Percentiles rank a stretch among this genome's conserved stretches.
These are phyloP conservation scores for Xestobium rufovillosum DNA, from an alignment of 2,888 invertebrate species.

Conservation along the genomic window DNA sequence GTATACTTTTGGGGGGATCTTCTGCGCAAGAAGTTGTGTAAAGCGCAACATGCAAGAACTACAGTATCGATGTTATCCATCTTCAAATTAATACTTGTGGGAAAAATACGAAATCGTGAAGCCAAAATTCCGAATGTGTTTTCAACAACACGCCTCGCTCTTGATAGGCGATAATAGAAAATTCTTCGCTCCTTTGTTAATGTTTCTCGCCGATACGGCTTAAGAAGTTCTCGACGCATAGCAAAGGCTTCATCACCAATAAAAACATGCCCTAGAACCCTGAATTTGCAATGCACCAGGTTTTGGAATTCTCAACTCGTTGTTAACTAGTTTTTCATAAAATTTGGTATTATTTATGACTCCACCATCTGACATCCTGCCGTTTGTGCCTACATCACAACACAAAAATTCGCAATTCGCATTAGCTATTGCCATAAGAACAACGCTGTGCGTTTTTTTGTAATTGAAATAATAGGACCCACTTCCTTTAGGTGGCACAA, in stretches of 20 bases:
- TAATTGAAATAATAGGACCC: conserved; percentile 23
- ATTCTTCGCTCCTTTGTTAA: conserved; percentile 16
- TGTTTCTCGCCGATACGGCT: conserved; percentile 14
- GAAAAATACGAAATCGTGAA: conserved; percentile 17
- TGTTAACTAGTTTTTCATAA: conserved; percentile 17
- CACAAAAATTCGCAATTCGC: conserved; percentile 21
- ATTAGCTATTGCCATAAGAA: conserved; percentile 22
- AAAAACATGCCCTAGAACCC: conserved; percentile 18
- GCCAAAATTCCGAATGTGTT: conserved; percentile 20
- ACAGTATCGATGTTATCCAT: conserved; percentile 16
- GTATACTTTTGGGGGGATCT: conserved; percentile 13
- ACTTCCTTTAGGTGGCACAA: conserved; percentile 20
- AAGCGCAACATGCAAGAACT: conserved; percentile 19
- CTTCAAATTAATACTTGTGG: conserved; percentile 18
- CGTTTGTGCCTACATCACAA: conserved; percentile 22
- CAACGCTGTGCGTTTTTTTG: conserved; percentile 22
- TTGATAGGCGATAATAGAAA: conserved; percentile 19
- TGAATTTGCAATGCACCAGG: conserved; percentile 17
- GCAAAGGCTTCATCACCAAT: conserved; percentile 20
- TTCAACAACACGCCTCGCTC: conserved; percentile 20
- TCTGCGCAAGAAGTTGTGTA: conserved; percentile 21
- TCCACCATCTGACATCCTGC: conserved; percentile 23
- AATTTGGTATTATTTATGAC: conserved; percentile 19
- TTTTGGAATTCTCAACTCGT: conserved; percentile 18
- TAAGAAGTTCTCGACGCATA: conserved; percentile 12